Conservation (phyloP, 2,797 vertebrate genomes). For the Pitangus sulphuratus region DNA sequence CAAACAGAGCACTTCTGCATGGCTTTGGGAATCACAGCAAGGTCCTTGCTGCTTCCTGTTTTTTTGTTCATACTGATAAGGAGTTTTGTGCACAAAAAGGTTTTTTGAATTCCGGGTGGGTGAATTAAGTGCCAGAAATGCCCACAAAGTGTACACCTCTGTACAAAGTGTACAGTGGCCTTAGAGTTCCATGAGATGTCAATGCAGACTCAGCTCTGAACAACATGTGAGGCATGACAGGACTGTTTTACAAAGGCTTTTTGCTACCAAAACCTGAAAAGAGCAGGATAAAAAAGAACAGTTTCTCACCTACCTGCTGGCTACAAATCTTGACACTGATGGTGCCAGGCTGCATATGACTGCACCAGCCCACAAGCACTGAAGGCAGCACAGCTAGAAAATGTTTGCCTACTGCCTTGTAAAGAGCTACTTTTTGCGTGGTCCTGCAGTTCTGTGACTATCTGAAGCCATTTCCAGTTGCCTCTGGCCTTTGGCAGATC, state of each 20-base stretch:
- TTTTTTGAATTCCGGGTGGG: neutral
- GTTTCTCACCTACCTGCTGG: neutral
- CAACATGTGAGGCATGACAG: neutral
- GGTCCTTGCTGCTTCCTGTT: neutral
- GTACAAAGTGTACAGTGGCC: neutral
- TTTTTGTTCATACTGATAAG: rapidly evolving
- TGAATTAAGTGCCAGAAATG: neutral
- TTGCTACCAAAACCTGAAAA: neutral
- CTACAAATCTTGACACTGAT: neutral
- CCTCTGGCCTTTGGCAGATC: neutral
- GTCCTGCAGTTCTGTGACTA: neutral
- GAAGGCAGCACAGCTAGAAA: neutral
- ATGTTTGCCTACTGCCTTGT: neutral
- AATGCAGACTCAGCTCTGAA: neutral
- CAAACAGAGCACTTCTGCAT: neutral
- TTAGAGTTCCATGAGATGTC: neutral
- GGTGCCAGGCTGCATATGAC: neutral
- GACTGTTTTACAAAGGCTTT: neutral
- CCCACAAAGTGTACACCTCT: neutral
- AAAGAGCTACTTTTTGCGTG: neutral
- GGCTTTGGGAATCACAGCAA: neutral
- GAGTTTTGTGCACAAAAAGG: neutral
- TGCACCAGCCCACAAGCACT: neutral
- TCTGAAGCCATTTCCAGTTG: neutral
- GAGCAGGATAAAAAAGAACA: neutral